A percentile compares a stretch with the other conserved stretches of the same genome.
Conservation (phyloP, 2,888 invertebrate species). For the Eupithecia insigniata region DNA sequence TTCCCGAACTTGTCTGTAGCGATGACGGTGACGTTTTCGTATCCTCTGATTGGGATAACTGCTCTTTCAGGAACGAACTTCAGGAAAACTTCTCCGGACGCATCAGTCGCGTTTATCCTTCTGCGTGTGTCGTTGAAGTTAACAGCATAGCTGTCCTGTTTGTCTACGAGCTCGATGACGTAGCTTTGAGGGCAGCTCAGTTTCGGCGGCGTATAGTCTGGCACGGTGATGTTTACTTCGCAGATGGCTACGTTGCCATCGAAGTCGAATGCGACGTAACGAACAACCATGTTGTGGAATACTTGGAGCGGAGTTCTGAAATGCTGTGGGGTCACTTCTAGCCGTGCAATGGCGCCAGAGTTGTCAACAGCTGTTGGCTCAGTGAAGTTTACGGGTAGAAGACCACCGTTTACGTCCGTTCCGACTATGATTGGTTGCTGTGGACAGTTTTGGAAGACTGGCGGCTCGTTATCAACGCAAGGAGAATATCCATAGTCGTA, state of each 20-base stretch:
- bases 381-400: constrained; percentile 95
- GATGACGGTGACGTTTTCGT: constrained; percentile 95
- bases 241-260: constrained; percentile 99
- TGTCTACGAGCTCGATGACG: constrained; percentile 95
- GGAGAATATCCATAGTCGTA: constrained; percentile 97
- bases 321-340: constrained; percentile 96
- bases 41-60: constrained; percentile 92
- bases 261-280: constrained; percentile 98
- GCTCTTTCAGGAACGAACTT: constrained; percentile 93
- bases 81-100: constrained; percentile 93
- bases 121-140: constrained; percentile 95
- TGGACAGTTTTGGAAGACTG: constrained; percentile 98
- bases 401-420: constrained; percentile 94
- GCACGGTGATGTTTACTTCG: constrained; percentile 97
- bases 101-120: constrained; percentile 93
- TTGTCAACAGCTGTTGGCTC: constrained; percentile 98
- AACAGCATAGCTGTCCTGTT: constrained; percentile 94
- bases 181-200: constrained; percentile 97
- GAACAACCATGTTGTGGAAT: constrained; percentile 95
- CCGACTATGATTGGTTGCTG: constrained; percentile 95
- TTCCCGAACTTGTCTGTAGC: constrained; percentile 95
- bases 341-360: constrained; percentile 95
- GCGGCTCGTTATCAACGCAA: constrained; percentile 97
- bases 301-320: constrained; percentile 94
- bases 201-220: constrained; percentile 95